Conservation (phyloP, 2,113 vertebrate genomes). For the Donacobius atricapilla region DNA sequence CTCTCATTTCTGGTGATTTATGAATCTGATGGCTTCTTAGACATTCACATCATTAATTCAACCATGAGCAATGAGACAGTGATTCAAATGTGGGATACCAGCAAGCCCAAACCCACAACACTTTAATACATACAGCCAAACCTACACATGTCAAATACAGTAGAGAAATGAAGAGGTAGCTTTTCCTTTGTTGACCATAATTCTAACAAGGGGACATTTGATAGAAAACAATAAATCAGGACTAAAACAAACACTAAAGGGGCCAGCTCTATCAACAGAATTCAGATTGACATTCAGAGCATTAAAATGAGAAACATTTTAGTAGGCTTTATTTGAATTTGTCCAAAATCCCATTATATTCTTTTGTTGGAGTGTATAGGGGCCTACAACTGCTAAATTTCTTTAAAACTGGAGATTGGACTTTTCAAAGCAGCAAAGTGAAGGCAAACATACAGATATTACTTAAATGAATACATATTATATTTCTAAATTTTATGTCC, state of each 20-base stretch:
- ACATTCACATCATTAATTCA: conserved; percentile 89
- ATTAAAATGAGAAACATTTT: not conserved
- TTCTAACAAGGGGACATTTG: not conserved
- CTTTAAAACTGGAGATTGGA: not conserved
- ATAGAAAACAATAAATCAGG: not conserved
- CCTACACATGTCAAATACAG: not conserved
- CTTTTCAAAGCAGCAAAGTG: not conserved
- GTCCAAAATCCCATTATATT: not conserved
- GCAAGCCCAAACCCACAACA: not conserved
- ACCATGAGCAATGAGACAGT: conserved; percentile 75
- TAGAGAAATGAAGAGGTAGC: not conserved
- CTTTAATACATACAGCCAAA: conserved; percentile 29
- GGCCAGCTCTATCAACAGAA: not conserved
- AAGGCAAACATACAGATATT: not conserved
- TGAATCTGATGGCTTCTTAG: conserved; percentile 85
- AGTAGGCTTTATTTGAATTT: not conserved
- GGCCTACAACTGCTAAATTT: not conserved
- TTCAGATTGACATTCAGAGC: not conserved
- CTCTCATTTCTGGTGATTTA: conserved; percentile 95
- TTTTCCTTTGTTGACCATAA: not conserved
- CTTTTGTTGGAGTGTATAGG: not conserved
- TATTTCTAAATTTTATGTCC: not conserved
- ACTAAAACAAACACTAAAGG: not conserved
- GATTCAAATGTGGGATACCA: conserved; percentile 59
- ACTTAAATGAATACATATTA: not conserved